Evolutionary conservation across 2,113 vertebrate species (phyloP), one percentile per base, ranked within the genome.

Genomic region (Canis aureus): DNA sequence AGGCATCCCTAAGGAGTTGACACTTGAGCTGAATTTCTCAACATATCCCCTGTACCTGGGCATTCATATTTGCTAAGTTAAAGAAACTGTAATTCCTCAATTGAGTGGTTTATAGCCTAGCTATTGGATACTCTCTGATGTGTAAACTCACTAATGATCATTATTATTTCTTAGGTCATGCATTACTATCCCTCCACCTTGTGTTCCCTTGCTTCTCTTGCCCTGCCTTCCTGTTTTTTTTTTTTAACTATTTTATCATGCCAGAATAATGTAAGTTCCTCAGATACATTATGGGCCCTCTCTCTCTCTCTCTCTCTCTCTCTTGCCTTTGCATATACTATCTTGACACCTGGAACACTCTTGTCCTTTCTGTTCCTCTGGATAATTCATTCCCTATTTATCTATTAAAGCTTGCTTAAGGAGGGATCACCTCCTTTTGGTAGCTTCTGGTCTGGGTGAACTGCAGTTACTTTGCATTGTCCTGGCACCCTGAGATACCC

Each of bases 401-500:
- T 35, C 19, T 51, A 62, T n/a, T 7, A 32, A 55, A 32, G 9
- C 43, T 78, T 66, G 32, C 38, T 3, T 8, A 27, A 32, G 73
- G 25, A 32, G 73, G 25, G 19, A 38, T 84, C 2, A 9, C 27
- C 57, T 83, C 60, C 22, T 89, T 49, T 69, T 22, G 13, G 76
- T 53, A 49, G 17, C 74, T 9, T 60, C 43, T 9, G 1, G 19
- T 71, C 62, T 25, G 16, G 35, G 5, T 19, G 76, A 66, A 38
- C 53, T 15, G 13, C 25, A 3, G 20, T 6, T 19, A 11, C 17
- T 62, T 29, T 43, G 22, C 16, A 11, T 38, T 20, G 16, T 43
- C 22, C 43, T 11, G 0, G 43, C 8, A 10, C 27, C 22, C 9
- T 3, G 62, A 8, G 1, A 23, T 3, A 19, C 20, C 38, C 5